These are phyloP conservation scores for Protomyctophum bolini DNA, from an alignment of 2,113 vertebrate genomes.

Conservation along the genomic window DNA sequence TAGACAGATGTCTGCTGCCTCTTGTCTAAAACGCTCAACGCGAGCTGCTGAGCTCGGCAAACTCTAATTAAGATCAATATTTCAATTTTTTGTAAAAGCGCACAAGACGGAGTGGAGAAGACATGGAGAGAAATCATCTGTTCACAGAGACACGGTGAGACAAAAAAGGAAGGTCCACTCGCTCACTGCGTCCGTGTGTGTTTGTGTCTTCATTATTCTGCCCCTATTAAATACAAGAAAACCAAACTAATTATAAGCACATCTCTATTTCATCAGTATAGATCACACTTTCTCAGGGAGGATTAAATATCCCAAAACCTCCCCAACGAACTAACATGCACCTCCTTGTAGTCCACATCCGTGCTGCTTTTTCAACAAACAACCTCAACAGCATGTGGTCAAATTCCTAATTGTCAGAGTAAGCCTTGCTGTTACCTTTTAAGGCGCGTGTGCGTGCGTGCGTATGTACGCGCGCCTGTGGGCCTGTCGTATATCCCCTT, in stretches of 20 bases:
- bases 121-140: conserved; percentile 66
- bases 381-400: conserved; percentile 14
- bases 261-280: conserved; percentile 57
- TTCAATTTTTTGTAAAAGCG: conserved; percentile 83
- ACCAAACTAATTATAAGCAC: conserved; percentile 57
- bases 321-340: no score
- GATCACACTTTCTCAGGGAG: conserved; percentile 44
- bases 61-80: conserved; percentile 88
- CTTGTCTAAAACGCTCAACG: conserved; percentile 76
- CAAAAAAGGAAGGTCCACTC: conserved; percentile 75
- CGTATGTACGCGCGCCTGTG: background rate
- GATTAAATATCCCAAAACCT: conserved; percentile 32
- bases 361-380: background rate
- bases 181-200: conserved; percentile 34
- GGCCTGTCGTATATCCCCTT: conserved; percentile 13
- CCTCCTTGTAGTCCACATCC: background rate
- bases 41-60: conserved; percentile 82
- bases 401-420: conserved; percentile 21
- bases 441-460: background rate
- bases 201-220: conserved; percentile 3
- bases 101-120: conserved; percentile 60
- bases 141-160: conserved; percentile 61
- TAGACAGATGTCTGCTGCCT: conserved; percentile 78
- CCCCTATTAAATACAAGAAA: conserved; percentile 42
- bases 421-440: conserved; percentile 27